Evolutionary conservation across 2,113 vertebrate species (phyloP).

Genomic region (Alethe diademata): DNA sequence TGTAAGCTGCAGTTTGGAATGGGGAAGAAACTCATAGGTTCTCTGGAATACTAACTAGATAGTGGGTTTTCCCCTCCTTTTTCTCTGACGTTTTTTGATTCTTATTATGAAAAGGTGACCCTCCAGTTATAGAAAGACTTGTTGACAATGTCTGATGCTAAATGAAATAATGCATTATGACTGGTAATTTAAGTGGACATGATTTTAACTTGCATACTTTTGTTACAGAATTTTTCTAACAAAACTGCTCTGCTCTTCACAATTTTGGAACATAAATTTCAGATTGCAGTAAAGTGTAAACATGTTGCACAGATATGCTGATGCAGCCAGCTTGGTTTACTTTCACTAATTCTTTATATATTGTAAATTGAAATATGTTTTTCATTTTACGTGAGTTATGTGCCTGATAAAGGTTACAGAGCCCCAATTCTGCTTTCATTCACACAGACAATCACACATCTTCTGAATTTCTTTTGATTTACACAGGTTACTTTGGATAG

Average conservation of each 20-base stretch:
- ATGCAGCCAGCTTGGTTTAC: background rate
- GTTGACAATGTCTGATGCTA: background rate
- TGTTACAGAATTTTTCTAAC: background rate
- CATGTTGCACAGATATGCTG: background rate
- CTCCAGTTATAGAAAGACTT: background rate
- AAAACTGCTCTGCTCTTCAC: background rate
- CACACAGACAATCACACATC: background rate
- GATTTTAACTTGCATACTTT: background rate
- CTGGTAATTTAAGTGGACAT: background rate
- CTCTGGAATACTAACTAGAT: background rate
- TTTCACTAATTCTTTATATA: background rate
- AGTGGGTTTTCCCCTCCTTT: rapidly evolving
- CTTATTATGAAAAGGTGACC: background rate
- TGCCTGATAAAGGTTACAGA: background rate
- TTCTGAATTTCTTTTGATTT: background rate
- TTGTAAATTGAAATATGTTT: background rate
- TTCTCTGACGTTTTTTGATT: background rate
- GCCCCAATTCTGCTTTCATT: background rate
- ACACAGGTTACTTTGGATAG: background rate
- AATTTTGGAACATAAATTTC: background rate
- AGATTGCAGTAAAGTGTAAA: background rate
- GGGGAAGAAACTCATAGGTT: background rate
- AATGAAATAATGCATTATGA: background rate
- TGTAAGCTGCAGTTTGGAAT: background rate
- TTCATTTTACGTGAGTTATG: background rate